Percentiles rank a stretch among this genome's conserved stretches.
These are phyloP conservation scores for Mastacembelus armatus DNA, from an alignment of 2,797 vertebrate genomes.

Conservation along the genomic window DNA sequence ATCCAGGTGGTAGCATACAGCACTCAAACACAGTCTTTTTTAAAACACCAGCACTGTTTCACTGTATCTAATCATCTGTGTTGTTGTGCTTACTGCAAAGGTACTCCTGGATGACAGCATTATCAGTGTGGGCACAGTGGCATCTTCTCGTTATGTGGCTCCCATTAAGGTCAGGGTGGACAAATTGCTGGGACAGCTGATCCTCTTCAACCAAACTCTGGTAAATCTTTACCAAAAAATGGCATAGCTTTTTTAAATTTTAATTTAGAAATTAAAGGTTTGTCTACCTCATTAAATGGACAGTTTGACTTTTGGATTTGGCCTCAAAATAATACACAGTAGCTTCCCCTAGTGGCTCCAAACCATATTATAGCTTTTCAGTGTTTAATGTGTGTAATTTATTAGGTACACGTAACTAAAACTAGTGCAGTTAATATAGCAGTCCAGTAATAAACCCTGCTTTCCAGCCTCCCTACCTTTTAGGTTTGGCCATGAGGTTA, in stretches of 20 bases:
- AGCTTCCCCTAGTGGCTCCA: slow-evolving; percentile 56
- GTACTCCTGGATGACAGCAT: slow-evolving; percentile 89
- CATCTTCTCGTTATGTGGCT: slow-evolving; percentile 87
- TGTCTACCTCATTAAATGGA: slow-evolving; percentile 15
- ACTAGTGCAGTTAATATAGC: too few relatives aligned
- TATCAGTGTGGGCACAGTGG: slow-evolving; percentile 86
- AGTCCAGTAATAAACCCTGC: too few relatives aligned
- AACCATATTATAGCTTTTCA: not conserved
- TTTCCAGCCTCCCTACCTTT: too few relatives aligned
- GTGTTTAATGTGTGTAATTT: slow-evolving; percentile 7
- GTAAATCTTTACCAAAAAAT: slow-evolving; percentile 67
- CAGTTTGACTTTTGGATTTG: slow-evolving; percentile 17
- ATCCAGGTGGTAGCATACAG: slow-evolving; percentile 80
- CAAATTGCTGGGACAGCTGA: slow-evolving; percentile 84
- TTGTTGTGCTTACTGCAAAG: slow-evolving; percentile 66
- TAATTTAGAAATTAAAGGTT: too few relatives aligned
- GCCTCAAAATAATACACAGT: slow-evolving; percentile 34
- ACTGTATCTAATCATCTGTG: slow-evolving; percentile 3
- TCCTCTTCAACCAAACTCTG: slow-evolving; percentile 89
- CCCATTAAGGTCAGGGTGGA: slow-evolving; percentile 86
- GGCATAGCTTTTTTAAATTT: too few relatives aligned
- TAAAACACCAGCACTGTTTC: not conserved
- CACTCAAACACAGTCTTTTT: not conserved
- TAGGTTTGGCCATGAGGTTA: too few relatives aligned
- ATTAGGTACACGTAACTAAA: too few relatives aligned